Evolutionary conservation across 2,888 invertebrate genomes (phyloP), one percentile per base, ranked within the genome.

Genomic region (Camptogramma bilineatum): DNA sequence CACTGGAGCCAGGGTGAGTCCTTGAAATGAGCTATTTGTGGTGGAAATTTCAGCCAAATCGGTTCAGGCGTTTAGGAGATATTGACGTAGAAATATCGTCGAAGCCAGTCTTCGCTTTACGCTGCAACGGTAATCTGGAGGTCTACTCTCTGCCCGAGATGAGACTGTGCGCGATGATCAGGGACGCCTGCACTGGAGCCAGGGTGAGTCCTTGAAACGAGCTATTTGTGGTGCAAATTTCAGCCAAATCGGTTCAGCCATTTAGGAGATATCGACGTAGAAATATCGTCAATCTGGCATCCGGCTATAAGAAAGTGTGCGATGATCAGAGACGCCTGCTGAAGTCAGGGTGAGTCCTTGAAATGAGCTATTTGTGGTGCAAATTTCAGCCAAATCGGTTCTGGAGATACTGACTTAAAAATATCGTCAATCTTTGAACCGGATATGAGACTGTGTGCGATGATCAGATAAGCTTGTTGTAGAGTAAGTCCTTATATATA

Each of bases 101-200:
- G n/a, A n/a, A n/a, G n/a, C n/a, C n/a, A n/a, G n/a, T 98, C 62
- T 94, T 98, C 58, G 95, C 98, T 0, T 95, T 97, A 4, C 94
- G 99, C 16, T 97, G 97, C 74, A 98, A 97, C 85, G 99, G 98
- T 1, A 97, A 97, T 74, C 88, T 99, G 57, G 99, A 99, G 94
- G 96, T 99, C 64, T 99, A 98, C 88, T 97, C 97, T 0, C 94
- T 98, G 77, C 98, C 98, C 0, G 98, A 98, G 84, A 96, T 97
- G 91, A 95, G 96, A 72, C 93, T 98, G 16, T 95, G 96, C 72
- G 98, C 97, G 86, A 93, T 97, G 56, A 96, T 97, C 1, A 93
- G 95, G 8, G 96, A 96, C 78, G 95, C 98, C 21, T 96, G 79
- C 91, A 95, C 82, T 0, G 93, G 93, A 1, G 80, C 88, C 46